phyloP scores from a whole-genome alignment of 2,888 invertebrate genomes.

The Drosophila villosipedis region DNA sequence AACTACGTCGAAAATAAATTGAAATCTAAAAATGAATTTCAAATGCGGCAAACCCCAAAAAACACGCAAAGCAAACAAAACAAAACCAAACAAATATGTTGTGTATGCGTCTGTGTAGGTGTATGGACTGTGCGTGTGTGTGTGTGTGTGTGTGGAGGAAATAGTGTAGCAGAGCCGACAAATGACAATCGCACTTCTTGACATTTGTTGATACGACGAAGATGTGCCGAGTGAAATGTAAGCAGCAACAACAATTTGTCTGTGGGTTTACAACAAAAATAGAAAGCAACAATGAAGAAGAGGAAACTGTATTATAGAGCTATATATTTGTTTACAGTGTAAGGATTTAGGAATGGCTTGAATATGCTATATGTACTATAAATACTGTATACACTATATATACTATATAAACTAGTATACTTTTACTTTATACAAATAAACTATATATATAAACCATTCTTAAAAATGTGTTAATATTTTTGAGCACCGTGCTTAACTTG shows the following conservation, averaged over 20 bases:
- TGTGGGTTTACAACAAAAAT: slow-evolving; percentile 14
- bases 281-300: slow-evolving; percentile 4
- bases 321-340: background rate
- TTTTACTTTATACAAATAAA: background rate
- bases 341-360: background rate
- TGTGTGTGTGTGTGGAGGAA: slow-evolving; percentile 28
- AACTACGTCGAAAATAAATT: slow-evolving; percentile 80
- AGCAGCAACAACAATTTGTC: slow-evolving; percentile 10
- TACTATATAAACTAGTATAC: too few relatives aligned
- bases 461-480: background rate
- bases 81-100: slow-evolving; percentile 34
- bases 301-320: background rate
- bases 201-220: slow-evolving; percentile 44
- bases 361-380: background rate
- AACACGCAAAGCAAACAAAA: slow-evolving; percentile 52
- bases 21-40: slow-evolving; percentile 78
- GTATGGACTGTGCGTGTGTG: slow-evolving; percentile 1
- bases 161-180: slow-evolving; percentile 30
- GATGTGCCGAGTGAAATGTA: slow-evolving; percentile 25
- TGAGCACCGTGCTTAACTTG: background rate
- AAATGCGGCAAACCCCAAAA: slow-evolving; percentile 65
- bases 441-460: background rate
- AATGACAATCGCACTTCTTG: slow-evolving; percentile 35
- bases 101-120: slow-evolving; percentile 1
- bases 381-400: too few relatives aligned